phyloP scores from a whole-genome alignment of 2,797 vertebrate genomes.

The Pempheris klunzingeri region DNA sequence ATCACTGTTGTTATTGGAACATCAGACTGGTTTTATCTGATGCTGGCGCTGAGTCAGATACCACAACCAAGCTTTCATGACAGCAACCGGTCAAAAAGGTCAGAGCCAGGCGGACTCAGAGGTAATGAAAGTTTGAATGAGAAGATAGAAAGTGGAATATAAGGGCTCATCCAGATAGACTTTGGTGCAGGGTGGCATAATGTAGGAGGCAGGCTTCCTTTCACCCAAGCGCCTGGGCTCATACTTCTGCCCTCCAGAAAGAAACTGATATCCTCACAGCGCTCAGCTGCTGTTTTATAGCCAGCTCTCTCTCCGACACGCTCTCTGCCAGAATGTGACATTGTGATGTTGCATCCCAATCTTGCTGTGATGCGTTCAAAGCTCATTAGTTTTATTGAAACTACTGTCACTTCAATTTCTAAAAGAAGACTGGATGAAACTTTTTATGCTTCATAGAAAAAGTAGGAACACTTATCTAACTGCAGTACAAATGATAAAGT shows the following conservation, averaged over 20 bases:
- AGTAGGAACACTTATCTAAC: too few relatives aligned
- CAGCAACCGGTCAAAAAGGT: slow-evolving; percentile 42
- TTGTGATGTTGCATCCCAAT: not conserved
- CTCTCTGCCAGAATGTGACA: not conserved
- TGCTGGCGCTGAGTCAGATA: slow-evolving; percentile 21
- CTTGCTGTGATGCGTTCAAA: not conserved
- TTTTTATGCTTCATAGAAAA: not conserved
- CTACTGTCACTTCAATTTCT: too few relatives aligned
- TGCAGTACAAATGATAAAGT: too few relatives aligned
- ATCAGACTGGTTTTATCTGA: slow-evolving; percentile 46
- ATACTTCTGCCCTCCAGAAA: not conserved
- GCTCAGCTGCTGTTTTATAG: not conserved
- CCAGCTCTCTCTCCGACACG: not conserved
- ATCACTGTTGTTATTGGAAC: slow-evolving; percentile 29
- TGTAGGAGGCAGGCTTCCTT: not conserved
- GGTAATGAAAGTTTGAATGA: slow-evolving; percentile 28
- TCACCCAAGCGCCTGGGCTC: not conserved
- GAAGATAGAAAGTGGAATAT: not conserved
- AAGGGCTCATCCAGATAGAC: not conserved
- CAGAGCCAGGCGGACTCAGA: slow-evolving; percentile 12
- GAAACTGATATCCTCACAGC: not conserved
- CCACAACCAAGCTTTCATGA: slow-evolving; percentile 16
- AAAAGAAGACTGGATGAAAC: not conserved
- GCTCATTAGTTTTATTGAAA: not conserved
- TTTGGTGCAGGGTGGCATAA: not conserved